Conservation (phyloP, 2,113 vertebrate genomes). For the Heterochromis multidens region DNA sequence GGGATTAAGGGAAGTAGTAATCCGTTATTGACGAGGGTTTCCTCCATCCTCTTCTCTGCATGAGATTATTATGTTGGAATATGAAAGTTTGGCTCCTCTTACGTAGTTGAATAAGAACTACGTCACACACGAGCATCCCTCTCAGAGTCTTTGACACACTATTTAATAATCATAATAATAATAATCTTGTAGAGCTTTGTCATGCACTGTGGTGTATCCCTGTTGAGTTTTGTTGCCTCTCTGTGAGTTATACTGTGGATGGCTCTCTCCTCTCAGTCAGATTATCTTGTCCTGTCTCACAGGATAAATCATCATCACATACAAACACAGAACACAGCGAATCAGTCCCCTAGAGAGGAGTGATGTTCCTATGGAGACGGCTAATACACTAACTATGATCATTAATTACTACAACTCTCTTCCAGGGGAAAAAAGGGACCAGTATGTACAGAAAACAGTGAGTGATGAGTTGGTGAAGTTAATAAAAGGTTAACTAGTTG, state of each 20-base stretch:
- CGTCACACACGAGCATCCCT: not conserved
- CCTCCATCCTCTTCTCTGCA: constrained; percentile 30
- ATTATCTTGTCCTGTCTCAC: not conserved
- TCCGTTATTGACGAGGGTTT: constrained; percentile 51
- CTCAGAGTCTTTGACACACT: not conserved
- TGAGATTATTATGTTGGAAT: constrained; percentile 44
- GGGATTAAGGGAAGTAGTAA: constrained; percentile 61
- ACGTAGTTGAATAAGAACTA: not conserved
- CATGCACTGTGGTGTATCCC: not conserved
- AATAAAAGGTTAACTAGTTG: no score
- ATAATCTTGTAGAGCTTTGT: not conserved
- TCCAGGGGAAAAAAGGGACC: not conserved
- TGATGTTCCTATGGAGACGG: constrained; percentile 61
- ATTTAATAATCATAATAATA: not conserved
- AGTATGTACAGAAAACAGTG: not conserved
- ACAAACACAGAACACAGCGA: not conserved
- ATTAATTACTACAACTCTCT: constrained; percentile 48
- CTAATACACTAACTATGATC: constrained; percentile 44
- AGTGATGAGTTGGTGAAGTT: no score
- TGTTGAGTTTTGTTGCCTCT: not conserved
- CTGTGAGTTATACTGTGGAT: not conserved
- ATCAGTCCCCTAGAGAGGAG: constrained; percentile 1
- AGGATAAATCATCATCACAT: not conserved
- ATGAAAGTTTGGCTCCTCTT: constrained; percentile 17
- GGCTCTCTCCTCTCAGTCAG: not conserved